These are phyloP conservation scores for Glossosoma conforme DNA, from an alignment of 1,140 invertebrate genomes.

Conservation along the genomic window DNA sequence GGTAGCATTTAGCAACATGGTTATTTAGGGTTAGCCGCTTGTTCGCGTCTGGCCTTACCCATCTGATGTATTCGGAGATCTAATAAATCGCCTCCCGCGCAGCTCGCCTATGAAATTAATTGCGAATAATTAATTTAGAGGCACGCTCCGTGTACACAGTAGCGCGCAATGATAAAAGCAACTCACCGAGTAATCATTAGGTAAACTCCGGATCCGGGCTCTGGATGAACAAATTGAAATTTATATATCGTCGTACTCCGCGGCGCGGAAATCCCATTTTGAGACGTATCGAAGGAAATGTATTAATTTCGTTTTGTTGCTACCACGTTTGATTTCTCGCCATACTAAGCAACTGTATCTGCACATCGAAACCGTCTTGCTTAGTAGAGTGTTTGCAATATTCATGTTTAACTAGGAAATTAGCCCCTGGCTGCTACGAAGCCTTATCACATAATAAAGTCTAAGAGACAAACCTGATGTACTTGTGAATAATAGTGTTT, in stretches of 20 bases:
- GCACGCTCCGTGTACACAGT: slow-evolving; percentile 3
- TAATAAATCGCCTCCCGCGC: not conserved
- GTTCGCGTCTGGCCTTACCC: too few species aligned
- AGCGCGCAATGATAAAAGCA: slow-evolving; percentile 15
- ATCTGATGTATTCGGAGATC: not conserved
- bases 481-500: too few species aligned
- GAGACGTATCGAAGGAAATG: slow-evolving; percentile 15
- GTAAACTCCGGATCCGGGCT: slow-evolving; percentile 15
- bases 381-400: too few species aligned
- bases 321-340: too few species aligned
- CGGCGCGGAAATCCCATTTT: slow-evolving; percentile 9
- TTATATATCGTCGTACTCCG: slow-evolving; percentile 16
- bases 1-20: too few species aligned
- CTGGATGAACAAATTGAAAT: slow-evolving; percentile 23
- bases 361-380: too few species aligned
- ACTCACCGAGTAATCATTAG: slow-evolving; percentile 20
- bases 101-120: slow-evolving; percentile 21
- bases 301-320: slow-evolving; percentile 22
- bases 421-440: too few species aligned
- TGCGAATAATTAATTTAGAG: slow-evolving; percentile 24
- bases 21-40: too few species aligned
- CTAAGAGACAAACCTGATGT: too few species aligned
- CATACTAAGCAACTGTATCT: too few species aligned
- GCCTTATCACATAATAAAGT: too few species aligned
- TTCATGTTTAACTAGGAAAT: too few species aligned